phyloP scores from a whole-genome alignment of 2,113 vertebrate genomes.

The Gasterosteus nipponicus region DNA sequence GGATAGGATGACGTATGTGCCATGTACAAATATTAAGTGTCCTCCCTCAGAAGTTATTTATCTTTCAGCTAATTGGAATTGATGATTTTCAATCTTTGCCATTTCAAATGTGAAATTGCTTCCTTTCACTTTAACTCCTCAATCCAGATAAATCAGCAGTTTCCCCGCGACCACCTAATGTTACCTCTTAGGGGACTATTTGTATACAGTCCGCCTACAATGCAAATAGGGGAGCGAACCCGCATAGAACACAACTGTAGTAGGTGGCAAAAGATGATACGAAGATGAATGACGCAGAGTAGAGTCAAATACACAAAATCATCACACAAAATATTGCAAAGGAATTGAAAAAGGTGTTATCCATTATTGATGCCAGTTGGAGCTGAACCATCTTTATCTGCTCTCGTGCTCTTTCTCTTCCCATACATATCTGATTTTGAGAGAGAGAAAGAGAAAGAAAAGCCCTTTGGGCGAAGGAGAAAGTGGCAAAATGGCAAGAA shows the following conservation, averaged over 20 bases:
- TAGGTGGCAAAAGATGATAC: background rate
- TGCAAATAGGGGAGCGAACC: background rate
- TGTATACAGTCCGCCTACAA: no score
- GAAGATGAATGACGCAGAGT: background rate
- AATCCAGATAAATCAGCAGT: no score
- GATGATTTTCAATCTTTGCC: background rate
- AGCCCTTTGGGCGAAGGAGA: slow-evolving; percentile 1
- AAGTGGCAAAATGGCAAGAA: slow-evolving; percentile 1
- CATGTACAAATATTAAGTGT: background rate
- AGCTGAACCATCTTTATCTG: slow-evolving; percentile 30
- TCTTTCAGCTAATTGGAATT: background rate
- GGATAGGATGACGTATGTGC: background rate
- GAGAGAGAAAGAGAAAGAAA: slow-evolving; percentile 34
- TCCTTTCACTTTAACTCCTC: no score
- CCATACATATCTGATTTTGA: slow-evolving; percentile 58
- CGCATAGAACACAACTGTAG: background rate
- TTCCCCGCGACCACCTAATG: no score
- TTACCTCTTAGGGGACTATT: no score
- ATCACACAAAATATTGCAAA: slow-evolving; percentile 4
- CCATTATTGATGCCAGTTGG: background rate
- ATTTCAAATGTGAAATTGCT: background rate
- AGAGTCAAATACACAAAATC: slow-evolving; percentile 2
- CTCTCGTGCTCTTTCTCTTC: slow-evolving; percentile 26
- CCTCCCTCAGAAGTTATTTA: background rate
- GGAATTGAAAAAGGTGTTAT: slow-evolving; percentile 2